These are phyloP conservation scores for Rotaria macrura DNA, from an alignment of 2,888 invertebrate genomes.

Conservation along the genomic window DNA sequence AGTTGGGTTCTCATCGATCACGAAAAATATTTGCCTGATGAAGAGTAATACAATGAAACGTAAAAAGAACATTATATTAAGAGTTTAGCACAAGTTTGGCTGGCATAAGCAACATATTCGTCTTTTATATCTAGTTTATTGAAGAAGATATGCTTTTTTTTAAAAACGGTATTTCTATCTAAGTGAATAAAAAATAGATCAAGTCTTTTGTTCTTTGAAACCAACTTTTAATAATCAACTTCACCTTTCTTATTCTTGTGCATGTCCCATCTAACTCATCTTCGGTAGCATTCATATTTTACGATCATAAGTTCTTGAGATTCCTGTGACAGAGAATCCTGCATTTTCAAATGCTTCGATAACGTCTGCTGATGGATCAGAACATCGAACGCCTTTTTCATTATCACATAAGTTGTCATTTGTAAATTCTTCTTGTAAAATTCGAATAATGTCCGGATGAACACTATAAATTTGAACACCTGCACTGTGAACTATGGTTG, in stretches of 20 bases:
- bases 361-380: background rate
- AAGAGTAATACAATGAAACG: too few relatives aligned
- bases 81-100: too few relatives aligned
- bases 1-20: too few relatives aligned
- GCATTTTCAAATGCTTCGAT: background rate
- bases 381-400: background rate
- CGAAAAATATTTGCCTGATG: too few relatives aligned
- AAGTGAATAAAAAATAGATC: too few relatives aligned
- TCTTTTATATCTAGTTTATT: too few relatives aligned
- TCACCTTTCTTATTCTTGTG: background rate
- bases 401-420: background rate
- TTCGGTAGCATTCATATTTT: background rate
- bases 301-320: background rate
- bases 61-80: too few relatives aligned
- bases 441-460: background rate
- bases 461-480: background rate
- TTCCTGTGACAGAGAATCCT: background rate
- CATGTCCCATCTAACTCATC: background rate
- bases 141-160: too few relatives aligned
- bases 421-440: background rate
- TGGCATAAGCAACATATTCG: too few relatives aligned
- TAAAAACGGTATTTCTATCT: too few relatives aligned
- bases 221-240: too few relatives aligned
- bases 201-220: too few relatives aligned
- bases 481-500: slow-evolving; percentile 10